phyloP scores from a whole-genome alignment of 2,888 invertebrate genomes.

The Aspidiotus rigidus region DNA sequence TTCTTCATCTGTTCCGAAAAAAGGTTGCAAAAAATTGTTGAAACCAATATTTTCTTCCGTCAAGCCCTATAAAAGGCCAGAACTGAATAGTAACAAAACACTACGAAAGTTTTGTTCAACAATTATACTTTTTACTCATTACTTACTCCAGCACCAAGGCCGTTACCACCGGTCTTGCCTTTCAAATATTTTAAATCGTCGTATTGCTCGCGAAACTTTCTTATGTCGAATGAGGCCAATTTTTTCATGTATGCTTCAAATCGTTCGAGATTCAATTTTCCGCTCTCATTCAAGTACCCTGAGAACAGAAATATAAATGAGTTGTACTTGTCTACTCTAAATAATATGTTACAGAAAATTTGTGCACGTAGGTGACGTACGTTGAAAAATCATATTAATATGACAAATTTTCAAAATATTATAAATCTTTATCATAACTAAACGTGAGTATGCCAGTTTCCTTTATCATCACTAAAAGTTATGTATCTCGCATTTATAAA shows the following conservation, averaged over 20 bases:
- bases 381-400: too few relatives aligned
- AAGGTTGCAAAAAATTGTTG: conserved; percentile 9
- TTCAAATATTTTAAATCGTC: conserved; percentile 78
- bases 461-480: too few relatives aligned
- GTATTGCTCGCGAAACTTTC: conserved; percentile 64
- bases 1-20: conserved; percentile 62
- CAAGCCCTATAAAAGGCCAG: background rate
- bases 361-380: too few relatives aligned
- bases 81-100: background rate
- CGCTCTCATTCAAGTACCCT: conserved; percentile 91
- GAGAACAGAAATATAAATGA: conserved; percentile 36
- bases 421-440: too few relatives aligned
- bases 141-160: background rate
- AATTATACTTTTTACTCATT: background rate
- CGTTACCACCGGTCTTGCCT: conserved; percentile 52
- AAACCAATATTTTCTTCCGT: conserved; percentile 8
- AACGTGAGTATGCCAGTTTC: too few relatives aligned
- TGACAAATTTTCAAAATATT: too few relatives aligned
- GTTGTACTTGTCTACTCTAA: too few relatives aligned
- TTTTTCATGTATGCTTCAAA: conserved; percentile 78
- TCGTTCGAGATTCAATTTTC: conserved; percentile 67
- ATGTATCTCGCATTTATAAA: too few relatives aligned
- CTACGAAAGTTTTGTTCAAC: background rate
- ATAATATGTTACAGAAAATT: too few relatives aligned
- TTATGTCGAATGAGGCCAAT: conserved; percentile 61